Conservation (phyloP, 1,140 invertebrate genomes). For the Campoletis sonorensis region DNA sequence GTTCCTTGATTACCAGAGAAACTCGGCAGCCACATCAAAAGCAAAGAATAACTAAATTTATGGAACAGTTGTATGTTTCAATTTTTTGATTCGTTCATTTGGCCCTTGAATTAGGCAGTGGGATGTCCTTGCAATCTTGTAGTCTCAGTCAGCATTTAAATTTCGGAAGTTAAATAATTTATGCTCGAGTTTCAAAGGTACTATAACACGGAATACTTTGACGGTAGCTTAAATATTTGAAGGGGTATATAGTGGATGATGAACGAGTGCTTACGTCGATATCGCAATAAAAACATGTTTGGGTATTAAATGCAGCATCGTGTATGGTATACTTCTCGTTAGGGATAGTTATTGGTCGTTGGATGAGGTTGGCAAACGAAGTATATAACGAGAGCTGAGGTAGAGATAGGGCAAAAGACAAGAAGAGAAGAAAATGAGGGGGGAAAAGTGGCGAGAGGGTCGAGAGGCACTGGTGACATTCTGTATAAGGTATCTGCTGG, state of each 20-base stretch:
- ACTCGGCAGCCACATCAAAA: neutral
- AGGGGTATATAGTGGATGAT: neutral
- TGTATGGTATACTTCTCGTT: conserved; percentile 38
- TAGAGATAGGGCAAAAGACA: conserved; percentile 6
- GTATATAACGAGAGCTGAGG: conserved; percentile 26
- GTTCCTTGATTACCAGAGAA: neutral
- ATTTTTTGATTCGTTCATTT: conserved; percentile 13
- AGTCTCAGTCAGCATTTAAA: neutral
- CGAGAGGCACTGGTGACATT: conserved; percentile 26
- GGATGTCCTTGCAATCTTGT: neutral
- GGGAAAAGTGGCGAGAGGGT: neutral
- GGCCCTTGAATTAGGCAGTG: neutral
- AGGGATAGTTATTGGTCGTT: conserved; percentile 27
- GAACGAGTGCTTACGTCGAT: neutral
- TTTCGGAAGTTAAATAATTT: neutral
- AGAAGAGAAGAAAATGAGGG: neutral
- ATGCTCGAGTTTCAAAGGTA: neutral
- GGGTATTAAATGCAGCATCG: conserved; percentile 37
- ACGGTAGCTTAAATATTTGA: conserved; percentile 28
- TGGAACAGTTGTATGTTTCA: no score
- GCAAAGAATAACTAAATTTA: no score
- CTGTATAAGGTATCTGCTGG: conserved; percentile 44
- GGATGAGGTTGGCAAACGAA: conserved; percentile 30
- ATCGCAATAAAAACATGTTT: conserved; percentile 36
- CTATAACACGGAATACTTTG: neutral